phyloP scores from a whole-genome alignment of 2,888 invertebrate species.

The Didymodactylos carnosus region DNA sequence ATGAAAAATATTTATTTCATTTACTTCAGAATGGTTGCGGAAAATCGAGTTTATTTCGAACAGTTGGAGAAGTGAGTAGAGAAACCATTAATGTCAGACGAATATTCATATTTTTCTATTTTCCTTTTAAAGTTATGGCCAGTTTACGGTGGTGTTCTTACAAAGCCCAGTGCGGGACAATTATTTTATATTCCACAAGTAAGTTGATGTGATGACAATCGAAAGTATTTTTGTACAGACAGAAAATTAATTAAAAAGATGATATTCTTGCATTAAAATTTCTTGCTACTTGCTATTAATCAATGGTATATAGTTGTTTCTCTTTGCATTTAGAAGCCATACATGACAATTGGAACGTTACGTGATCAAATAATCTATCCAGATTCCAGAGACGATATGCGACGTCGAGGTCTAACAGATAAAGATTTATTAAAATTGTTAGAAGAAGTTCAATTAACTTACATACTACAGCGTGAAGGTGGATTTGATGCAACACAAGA shows the following conservation, averaged over 20 bases:
- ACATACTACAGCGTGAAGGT: slow-evolving; percentile 61
- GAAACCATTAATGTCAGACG: not conserved
- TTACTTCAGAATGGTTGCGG: too few relatives aligned
- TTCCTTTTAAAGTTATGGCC: slow-evolving; percentile 57
- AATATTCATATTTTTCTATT: not conserved
- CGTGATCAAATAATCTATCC: slow-evolving; percentile 89
- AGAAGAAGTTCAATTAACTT: slow-evolving; percentile 39
- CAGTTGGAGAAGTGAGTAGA: slow-evolving; percentile 58
- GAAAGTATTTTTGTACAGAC: too few relatives aligned
- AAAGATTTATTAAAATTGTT: slow-evolving; percentile 54
- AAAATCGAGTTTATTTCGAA: slow-evolving; percentile 83
- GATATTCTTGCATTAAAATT: too few relatives aligned
- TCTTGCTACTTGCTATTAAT: too few relatives aligned
- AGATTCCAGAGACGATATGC: slow-evolving; percentile 66
- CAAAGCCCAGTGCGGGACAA: slow-evolving; percentile 77
- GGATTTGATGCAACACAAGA: slow-evolving; percentile 80
- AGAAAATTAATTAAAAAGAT: too few relatives aligned
- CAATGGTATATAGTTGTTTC: too few relatives aligned
- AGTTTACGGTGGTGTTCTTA: slow-evolving; percentile 70
- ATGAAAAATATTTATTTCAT: too few relatives aligned
- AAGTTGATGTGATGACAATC: too few relatives aligned
- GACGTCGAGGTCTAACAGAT: slow-evolving; percentile 50
- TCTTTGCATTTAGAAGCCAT: too few relatives aligned
- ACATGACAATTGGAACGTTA: slow-evolving; percentile 85
- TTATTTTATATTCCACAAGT: slow-evolving; percentile 81